Base-by-base conservation (phyloP, 2,113 vertebrate species). In the Cebidichthys violaceus region DNA sequence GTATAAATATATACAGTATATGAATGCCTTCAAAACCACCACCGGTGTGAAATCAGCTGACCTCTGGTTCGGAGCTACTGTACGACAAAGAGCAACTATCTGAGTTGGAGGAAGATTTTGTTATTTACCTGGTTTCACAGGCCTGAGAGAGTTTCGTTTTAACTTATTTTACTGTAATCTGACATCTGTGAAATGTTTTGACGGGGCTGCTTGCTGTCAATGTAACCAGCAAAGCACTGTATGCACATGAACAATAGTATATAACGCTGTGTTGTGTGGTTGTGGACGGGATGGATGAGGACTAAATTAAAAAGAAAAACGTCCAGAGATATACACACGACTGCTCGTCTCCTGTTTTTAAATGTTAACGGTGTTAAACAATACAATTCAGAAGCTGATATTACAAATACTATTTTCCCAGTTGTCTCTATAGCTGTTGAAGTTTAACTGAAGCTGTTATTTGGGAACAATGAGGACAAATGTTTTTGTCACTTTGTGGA, bases 81-180 rank as follows among this genome's bases (percentile, higher is more conserved):
- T 76, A 66, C 18, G 1, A 1, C 0, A 18, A 2, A 73, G 31
- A 50, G 33, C n/a, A 75, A 10, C 43, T 24, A 9, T 27, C 82
- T 73, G 37, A 24, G 70, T 1, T 4, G 68, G 76, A 72, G 24
- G 1, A 55, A 60, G 35, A 14, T 45, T 57, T 27, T 82, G 77
- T 88, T 85, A 92, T 89, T 90, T 81, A 90, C 89, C 87, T 92
- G 92, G 91, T 93, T 92, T 91, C 90, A 93, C 90, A 93, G 92
- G 91, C 82, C 69, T 33, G 50, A 75, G 69, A 0, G 81, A 70
- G 29, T 55, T 41, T 76, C 4, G 31, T 79, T 89, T 87, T 92
- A 86, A 92, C 54, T 92, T 90, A 66, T 92, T 92, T 84, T 77
- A 87, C 73, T 91, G 87, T 89, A 81, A 78, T n/a, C 35, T 27